Percentiles rank a stretch among this genome's conserved stretches.
These are phyloP conservation scores for Lycodopsis pacificus DNA, from an alignment of 2,797 vertebrate species.

Conservation along the genomic window DNA sequence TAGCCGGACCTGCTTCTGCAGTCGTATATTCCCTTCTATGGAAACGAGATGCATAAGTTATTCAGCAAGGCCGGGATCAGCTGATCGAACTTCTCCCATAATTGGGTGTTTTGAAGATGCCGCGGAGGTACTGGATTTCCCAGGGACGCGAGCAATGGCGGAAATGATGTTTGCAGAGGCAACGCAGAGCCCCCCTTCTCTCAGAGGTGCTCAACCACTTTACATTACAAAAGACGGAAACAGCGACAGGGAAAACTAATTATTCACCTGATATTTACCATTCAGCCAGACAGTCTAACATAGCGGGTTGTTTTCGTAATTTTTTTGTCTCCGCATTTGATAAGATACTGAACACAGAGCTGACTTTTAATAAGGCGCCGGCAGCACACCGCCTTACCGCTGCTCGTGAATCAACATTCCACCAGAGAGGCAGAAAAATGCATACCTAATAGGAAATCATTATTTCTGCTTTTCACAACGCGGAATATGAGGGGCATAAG, in stretches of 20 bases:
- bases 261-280: constrained; percentile 83
- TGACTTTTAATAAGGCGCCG: constrained; percentile 78
- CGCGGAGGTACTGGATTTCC: constrained; percentile 55
- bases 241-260: constrained; percentile 75
- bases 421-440: constrained; percentile 67
- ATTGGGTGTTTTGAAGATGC: constrained; percentile 70
- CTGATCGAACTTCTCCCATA: constrained; percentile 59
- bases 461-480: constrained; percentile 79
- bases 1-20: not conserved
- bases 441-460: constrained; percentile 83
- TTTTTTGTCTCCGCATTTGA: constrained; percentile 70
- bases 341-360: constrained; percentile 70
- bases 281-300: constrained; percentile 73
- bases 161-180: constrained; percentile 75
- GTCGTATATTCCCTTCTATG: constrained; percentile 11
- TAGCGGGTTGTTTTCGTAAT: constrained; percentile 71
- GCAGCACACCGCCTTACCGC: constrained; percentile 56
- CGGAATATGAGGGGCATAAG: constrained; percentile 71
- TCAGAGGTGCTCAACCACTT: constrained; percentile 76
- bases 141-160: constrained; percentile 57
- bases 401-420: constrained; percentile 66
- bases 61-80: constrained; percentile 56
- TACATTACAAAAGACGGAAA: constrained; percentile 81
- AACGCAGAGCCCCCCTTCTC: constrained; percentile 53
- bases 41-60: constrained; percentile 44